Percentiles rank a stretch among this genome's conserved stretches.
These are phyloP conservation scores for Echinops telfairi DNA, from an alignment of 2,113 vertebrate genomes.

Conservation along the genomic window DNA sequence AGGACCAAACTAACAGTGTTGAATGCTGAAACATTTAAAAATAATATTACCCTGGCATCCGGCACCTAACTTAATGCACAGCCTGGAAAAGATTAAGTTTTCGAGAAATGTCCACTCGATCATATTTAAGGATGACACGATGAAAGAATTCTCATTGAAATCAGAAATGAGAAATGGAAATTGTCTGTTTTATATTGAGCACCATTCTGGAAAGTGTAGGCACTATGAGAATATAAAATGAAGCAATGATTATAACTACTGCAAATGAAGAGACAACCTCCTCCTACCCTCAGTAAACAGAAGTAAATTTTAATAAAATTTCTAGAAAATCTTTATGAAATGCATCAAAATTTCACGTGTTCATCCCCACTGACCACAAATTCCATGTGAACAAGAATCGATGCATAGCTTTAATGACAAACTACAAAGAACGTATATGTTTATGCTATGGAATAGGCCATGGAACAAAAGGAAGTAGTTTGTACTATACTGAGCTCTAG, in stretches of 20 bases:
- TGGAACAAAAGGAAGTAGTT: not conserved
- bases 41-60: not conserved
- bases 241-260: not conserved
- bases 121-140: not conserved
- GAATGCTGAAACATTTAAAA: not conserved
- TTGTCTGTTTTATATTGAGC: not conserved
- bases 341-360: not conserved
- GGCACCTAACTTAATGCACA: too few species aligned
- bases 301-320: slow-evolving; percentile 12
- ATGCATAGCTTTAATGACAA: not conserved
- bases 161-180: not conserved
- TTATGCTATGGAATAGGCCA: not conserved
- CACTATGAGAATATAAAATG: not conserved
- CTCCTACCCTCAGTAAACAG: not conserved
- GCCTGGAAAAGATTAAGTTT: not conserved
- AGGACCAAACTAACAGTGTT: not conserved
- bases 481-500: not conserved
- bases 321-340: slow-evolving; percentile 29
- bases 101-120: not conserved
- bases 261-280: not conserved
- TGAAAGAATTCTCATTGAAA: not conserved
- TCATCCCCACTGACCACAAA: not conserved
- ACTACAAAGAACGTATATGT: slow-evolving; percentile 9
- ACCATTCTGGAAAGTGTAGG: not conserved
- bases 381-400: not conserved